A percentile compares a stretch with the other conserved stretches of the same genome.
Conservation (phyloP, 2,797 vertebrate species). For the Pelobates cultripes region DNA sequence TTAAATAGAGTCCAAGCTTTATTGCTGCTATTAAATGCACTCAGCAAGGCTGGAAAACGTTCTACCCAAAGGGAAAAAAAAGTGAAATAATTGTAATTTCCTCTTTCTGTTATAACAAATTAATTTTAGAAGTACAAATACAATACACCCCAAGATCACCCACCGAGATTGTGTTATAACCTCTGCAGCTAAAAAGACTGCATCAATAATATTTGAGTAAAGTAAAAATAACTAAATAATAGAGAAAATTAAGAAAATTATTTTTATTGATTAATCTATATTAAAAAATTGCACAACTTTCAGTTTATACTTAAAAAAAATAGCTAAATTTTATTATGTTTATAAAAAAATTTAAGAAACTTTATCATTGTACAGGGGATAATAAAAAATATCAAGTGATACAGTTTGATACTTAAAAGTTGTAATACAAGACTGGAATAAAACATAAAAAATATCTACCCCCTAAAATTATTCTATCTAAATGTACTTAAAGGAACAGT, state of each 20-base stretch:
- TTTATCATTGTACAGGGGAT: too few species aligned
- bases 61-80: constrained; percentile 17
- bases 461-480: too few species aligned
- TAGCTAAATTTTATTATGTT: neutral
- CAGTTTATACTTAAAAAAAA: neutral
- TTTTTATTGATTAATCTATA: neutral
- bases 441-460: too few species aligned
- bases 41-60: constrained; percentile 12
- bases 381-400: too few species aligned
- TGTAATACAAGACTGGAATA: too few species aligned
- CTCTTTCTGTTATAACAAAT: constrained; percentile 28
- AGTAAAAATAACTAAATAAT: neutral
- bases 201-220: neutral
- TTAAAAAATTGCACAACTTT: neutral
- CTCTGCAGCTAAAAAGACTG: neutral
- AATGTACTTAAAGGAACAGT: too few species aligned
- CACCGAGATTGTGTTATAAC: constrained; percentile 19
- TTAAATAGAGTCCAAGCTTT: constrained; percentile 15
- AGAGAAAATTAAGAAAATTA: constrained; percentile 3
- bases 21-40: constrained; percentile 26
- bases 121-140: constrained; percentile 42
- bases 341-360: too few species aligned
- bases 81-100: constrained; percentile 31
- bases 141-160: constrained; percentile 12
- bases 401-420: too few species aligned